Base-by-base conservation (phyloP, 1,140 invertebrate species). In the Scaptomyza hsui region DNA sequence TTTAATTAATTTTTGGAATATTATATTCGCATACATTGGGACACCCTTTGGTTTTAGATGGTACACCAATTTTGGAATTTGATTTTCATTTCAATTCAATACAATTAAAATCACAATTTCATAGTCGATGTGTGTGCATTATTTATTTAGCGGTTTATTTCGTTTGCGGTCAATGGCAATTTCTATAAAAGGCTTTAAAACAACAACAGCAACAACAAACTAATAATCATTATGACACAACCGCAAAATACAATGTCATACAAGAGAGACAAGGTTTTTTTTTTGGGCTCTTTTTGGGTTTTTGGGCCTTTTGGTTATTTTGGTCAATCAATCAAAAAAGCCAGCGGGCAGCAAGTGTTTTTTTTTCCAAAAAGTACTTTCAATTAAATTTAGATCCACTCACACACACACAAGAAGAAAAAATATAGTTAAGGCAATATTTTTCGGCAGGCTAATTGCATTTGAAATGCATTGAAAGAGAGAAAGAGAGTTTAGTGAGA, bases 121-220 rank as follows among this genome's bases (percentile, higher is more conserved):
- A 57, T 68, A 41, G 42, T 63, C 63, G 59, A 64, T 81, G 55
- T 29, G 26, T 81, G 55, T 29, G 26, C 59, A 88, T 85, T 75
- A 85, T 85, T 85, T 86, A 85, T 81, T 85, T 85, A 81, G 81
- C 75, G 81, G 81, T 85, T 88, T 81, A 78, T 72, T 75, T 35
- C 70, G 53, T 45, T 45, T 75, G 81, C 12, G 81, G 77, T 85
- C 62, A 60, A 19, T 51, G 35, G 56, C 19, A 78, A 77, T 65
- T 64, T 39, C 56, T 49, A 65, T 67, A 41, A 65, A 68, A 47
- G 56, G 60, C 72, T 64, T 51, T n/a, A n/a, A 35, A 51, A 52
- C 47, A 52, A 21, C 29, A 39, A 9, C 32, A 19, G 4, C 13
- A 37, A 24, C n/a, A 13, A 51, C 24, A 24, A 24, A 57, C 52